Conservation (phyloP, 2,797 vertebrate species). For the Pogonophryne albipinna region DNA sequence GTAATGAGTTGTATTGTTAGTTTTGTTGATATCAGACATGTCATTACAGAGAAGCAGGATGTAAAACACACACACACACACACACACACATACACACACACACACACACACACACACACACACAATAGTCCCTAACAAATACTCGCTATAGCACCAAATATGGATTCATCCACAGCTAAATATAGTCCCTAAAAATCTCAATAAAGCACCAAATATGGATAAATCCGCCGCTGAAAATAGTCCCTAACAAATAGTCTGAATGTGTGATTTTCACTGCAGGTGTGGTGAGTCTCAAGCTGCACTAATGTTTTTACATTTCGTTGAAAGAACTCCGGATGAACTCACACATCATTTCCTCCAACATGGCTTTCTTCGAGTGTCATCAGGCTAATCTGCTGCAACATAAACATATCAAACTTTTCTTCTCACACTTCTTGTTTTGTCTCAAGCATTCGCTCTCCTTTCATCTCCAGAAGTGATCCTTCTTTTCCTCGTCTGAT, state of each 20-base stretch:
- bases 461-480: not conserved
- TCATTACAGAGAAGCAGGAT: constrained; percentile 33
- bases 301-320: too few relatives aligned
- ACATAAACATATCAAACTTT: constrained; percentile 4
- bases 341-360: constrained; percentile 32
- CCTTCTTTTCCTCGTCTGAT: not conserved
- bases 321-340: constrained; percentile 18
- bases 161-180: too few relatives aligned
- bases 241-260: too few relatives aligned
- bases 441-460: not conserved
- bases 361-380: not conserved
- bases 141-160: too few relatives aligned
- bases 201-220: too few relatives aligned
- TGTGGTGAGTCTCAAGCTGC: too few relatives aligned
- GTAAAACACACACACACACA: constrained; percentile 9
- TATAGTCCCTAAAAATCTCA: too few relatives aligned
- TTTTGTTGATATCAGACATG: constrained; percentile 50
- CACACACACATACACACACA: too few relatives aligned
- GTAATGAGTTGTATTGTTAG: constrained; percentile 67
- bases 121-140: too few relatives aligned
- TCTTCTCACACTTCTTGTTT: not conserved
- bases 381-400: constrained; percentile 23
- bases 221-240: too few relatives aligned
- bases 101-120: too few relatives aligned
- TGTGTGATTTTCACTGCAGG: too few relatives aligned